These are phyloP conservation scores for Caracal caracal DNA, from an alignment of 2,113 vertebrate species.

Conservation along the genomic window DNA sequence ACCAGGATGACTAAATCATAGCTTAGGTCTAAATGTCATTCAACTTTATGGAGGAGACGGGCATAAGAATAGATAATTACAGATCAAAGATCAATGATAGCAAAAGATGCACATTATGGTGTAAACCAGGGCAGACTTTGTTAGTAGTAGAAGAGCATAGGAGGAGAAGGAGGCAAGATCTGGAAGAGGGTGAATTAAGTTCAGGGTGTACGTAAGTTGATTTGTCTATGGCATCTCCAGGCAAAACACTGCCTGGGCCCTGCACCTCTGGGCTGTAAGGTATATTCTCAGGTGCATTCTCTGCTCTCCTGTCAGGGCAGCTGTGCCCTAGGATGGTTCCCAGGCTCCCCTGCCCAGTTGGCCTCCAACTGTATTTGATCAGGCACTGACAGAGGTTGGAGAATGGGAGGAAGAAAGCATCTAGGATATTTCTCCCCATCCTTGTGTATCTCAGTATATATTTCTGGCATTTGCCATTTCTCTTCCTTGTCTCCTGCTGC, in stretches of 20 bases:
- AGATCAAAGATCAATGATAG: neutral
- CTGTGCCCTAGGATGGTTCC: neutral
- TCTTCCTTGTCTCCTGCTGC: neutral
- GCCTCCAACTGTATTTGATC: neutral
- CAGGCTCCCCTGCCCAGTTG: neutral
- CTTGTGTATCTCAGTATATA: neutral
- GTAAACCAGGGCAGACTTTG: neutral
- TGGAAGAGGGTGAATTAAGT: neutral
- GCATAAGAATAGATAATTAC: neutral
- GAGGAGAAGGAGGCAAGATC: neutral
- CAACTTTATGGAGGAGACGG: neutral
- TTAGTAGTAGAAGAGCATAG: neutral
- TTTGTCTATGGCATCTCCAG: too few relatives aligned
- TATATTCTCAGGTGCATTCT: accelerated
- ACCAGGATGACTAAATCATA: neutral
- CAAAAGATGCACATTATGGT: neutral
- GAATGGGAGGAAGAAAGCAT: neutral
- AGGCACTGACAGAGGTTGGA: neutral
- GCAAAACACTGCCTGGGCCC: neutral
- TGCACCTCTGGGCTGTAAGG: neutral
- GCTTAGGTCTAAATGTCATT: neutral
- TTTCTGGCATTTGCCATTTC: neutral
- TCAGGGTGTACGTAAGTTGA: neutral
- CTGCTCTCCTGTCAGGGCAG: neutral
- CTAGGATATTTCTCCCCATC: neutral